Evolutionary conservation across 2,888 invertebrate species (phyloP).

Genomic region (Erebia palarica): DNA sequence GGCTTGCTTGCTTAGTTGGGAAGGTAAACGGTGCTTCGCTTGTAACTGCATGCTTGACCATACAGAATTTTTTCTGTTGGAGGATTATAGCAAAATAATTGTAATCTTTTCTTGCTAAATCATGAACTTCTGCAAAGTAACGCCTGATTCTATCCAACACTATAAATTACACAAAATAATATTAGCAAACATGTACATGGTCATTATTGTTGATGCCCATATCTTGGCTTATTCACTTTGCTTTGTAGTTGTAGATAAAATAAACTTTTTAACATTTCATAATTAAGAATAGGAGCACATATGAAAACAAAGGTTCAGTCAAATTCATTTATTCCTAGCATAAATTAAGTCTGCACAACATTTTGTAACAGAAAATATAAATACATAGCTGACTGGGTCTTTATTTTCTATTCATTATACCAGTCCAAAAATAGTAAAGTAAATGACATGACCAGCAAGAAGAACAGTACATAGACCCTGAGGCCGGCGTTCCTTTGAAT

Average conservation of each 20-base stretch:
- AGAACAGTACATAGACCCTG: conserved; percentile 96
- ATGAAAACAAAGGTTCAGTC: neutral
- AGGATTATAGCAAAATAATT: too few relatives aligned
- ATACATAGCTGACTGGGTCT: neutral
- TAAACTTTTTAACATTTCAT: neutral
- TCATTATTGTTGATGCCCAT: too few relatives aligned
- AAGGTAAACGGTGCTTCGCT: too few relatives aligned
- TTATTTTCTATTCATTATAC: conserved; percentile 90
- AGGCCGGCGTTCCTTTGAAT: conserved; percentile 98
- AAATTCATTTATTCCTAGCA: neutral
- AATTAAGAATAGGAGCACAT: neutral
- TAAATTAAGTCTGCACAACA: neutral
- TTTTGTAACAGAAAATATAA: neutral
- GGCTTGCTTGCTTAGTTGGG: too few relatives aligned
- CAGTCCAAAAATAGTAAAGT: conserved; percentile 98
- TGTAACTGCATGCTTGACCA: too few relatives aligned
- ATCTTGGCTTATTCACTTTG: neutral
- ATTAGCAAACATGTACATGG: too few relatives aligned
- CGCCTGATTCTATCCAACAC: too few relatives aligned
- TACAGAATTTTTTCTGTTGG: too few relatives aligned
- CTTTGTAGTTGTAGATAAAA: neutral
- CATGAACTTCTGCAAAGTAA: too few relatives aligned
- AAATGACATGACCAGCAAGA: conserved; percentile 97
- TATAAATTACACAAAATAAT: too few relatives aligned
- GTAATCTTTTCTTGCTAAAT: too few relatives aligned